These are phyloP conservation scores for Anthrax anthrax DNA, from an alignment of 2,888 invertebrate species.

Conservation along the genomic window DNA sequence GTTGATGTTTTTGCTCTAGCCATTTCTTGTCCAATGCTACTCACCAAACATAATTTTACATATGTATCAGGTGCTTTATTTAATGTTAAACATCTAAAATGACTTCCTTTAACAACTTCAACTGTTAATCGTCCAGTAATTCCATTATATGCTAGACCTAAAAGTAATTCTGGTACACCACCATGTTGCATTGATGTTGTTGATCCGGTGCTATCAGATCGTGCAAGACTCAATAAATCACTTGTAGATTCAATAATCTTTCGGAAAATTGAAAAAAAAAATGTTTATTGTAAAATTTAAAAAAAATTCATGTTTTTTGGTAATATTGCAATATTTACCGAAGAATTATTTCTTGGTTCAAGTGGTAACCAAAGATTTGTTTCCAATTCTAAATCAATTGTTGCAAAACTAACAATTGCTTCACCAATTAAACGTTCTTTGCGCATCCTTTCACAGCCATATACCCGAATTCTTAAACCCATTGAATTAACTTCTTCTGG, in stretches of 20 bases:
- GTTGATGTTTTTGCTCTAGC: constrained; percentile 86
- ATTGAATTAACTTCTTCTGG: constrained; percentile 90
- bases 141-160: constrained; percentile 84
- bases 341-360: constrained; percentile 50
- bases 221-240: constrained; percentile 63
- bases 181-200: constrained; percentile 83
- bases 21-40: constrained; percentile 86
- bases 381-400: constrained; percentile 78
- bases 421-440: constrained; percentile 85
- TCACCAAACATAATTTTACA: constrained; percentile 81
- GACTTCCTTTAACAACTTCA: constrained; percentile 59
- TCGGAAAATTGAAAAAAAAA: constrained; percentile 11
- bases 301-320: too few species aligned
- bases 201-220: constrained; percentile 88
- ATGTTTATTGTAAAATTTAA: not conserved
- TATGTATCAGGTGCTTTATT: constrained; percentile 84
- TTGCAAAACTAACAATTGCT: constrained; percentile 76
- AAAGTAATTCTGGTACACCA: constrained; percentile 77
- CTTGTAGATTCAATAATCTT: constrained; percentile 41
- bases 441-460: constrained; percentile 85
- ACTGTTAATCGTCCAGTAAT: constrained; percentile 87
- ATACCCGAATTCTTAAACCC: constrained; percentile 78
- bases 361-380: constrained; percentile 81
- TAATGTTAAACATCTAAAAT: constrained; percentile 58
- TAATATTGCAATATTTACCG: constrained; percentile 29